Evolutionary conservation across 2,797 vertebrate genomes (phyloP).

Genomic region (Sphaeramia orbicularis): DNA sequence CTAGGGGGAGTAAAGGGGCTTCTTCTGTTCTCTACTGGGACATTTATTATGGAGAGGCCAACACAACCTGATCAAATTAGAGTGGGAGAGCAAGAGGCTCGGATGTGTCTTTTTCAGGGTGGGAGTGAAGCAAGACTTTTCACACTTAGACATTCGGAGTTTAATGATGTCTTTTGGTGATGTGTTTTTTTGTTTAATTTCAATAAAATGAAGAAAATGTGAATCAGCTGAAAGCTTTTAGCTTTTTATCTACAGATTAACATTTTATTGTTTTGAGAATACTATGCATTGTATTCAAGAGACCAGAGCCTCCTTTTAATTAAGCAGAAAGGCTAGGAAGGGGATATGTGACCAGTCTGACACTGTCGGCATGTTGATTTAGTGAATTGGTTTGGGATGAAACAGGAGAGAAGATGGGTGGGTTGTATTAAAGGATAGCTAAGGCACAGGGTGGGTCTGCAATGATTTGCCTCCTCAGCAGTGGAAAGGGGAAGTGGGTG

Average conservation of each 20-base stretch:
- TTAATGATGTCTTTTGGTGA: conserved; percentile 6
- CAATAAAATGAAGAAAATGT: conserved; percentile 1
- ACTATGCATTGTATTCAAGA: conserved; percentile 2
- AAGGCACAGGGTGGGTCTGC: conserved; percentile 61
- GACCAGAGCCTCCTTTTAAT: conserved; percentile 45
- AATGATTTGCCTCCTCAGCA: conserved; percentile 78
- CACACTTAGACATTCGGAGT: conserved; percentile 21
- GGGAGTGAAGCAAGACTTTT: conserved; percentile 38
- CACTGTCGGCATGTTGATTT: conserved; percentile 48
- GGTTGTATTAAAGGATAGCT: conserved; percentile 54
- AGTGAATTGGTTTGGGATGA: conserved; percentile 40
- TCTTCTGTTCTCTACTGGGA: conserved; percentile 82
- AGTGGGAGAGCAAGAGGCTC: conserved; percentile 56
- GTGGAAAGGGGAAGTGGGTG: conserved; percentile 83
- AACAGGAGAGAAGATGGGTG: conserved; percentile 55
- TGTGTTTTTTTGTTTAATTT: conserved; percentile 10
- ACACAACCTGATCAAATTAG: conserved; percentile 84
- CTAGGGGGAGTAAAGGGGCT: conserved; percentile 81
- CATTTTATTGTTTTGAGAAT: conserved; percentile 17
- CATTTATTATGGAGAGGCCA: conserved; percentile 78
- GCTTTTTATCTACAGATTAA: conserved; percentile 7
- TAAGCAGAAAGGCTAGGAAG: conserved; percentile 39
- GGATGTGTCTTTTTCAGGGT: conserved; percentile 57
- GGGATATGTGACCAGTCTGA: conserved; percentile 50
- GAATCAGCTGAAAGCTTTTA: background rate